Base-by-base conservation (phyloP, 2,113 vertebrate species). In the Semnornis frantzii region DNA sequence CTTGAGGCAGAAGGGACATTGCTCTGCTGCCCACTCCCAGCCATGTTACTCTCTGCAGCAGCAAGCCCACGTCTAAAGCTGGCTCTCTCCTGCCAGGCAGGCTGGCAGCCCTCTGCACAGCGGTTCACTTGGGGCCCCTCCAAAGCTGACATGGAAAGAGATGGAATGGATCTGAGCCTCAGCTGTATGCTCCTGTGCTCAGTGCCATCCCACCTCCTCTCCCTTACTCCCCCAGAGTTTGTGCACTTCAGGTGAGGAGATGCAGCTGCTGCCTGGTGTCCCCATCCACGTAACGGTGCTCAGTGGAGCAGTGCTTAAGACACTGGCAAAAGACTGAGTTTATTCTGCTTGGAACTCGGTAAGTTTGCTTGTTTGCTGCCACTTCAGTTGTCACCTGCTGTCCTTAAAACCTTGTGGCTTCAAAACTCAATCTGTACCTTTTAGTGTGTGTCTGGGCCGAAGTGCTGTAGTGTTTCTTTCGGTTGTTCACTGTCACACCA, bases 121-220 rank as follows among this genome's bases (percentile, higher is more conserved):
- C 0, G 3, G 12, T 23, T 59, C 6, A 5, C 34, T 33, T 2
- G 0, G 28, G 42, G 14, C 24, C 10, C n/a, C 48, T 89, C 33
- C 25, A 21, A 16, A 71, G 64, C 48, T n/a, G 64, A 58, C 16
- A 37, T 0, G 2, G 19, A 12, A 25, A 17, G 39, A 44, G 63
- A 79, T 30, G n/a, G 39, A 16, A 9, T 10, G 25, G 18, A 37
- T 62, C 44, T 64, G 54, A 37, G 37, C 6, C 48, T 15, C 18
- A 44, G 39, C 59, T 46, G 52, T 1, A 3, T 4, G 58, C 34
- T 33, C 23, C 57, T 1, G 5, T 63, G 75, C 39, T 76, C 3
- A 27, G 30, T 33, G 46, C 5, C 59, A 60, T 37, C 60, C 27
- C 27, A 3, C n/a, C 33, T 60, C 30, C 18, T 58, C 12, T 46